Percentiles rank a stretch among this genome's conserved stretches.
These are phyloP conservation scores for Idaea straminata DNA, from an alignment of 2,888 invertebrate genomes.

Conservation along the genomic window DNA sequence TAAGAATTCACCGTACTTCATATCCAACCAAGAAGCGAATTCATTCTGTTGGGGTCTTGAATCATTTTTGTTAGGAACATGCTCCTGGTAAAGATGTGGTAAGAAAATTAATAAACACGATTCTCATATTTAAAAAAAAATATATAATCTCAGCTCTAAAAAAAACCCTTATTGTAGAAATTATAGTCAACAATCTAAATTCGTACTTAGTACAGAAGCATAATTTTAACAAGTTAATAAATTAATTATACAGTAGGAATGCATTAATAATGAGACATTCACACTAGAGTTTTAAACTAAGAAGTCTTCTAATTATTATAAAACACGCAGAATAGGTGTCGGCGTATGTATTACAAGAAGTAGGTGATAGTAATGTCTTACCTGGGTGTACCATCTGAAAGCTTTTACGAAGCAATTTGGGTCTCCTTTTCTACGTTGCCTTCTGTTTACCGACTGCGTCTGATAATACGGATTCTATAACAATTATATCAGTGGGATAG, in stretches of 20 bases:
- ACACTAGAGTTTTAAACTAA: too few species aligned
- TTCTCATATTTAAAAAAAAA: too few species aligned
- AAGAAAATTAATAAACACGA: background rate
- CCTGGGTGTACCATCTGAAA: conserved; percentile 69
- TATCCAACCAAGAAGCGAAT: conserved; percentile 66
- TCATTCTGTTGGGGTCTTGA: conserved; percentile 23
- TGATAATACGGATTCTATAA: conserved; percentile 14
- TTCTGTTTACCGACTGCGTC: conserved; percentile 26
- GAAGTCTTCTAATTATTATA: too few species aligned
- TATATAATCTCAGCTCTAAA: too few species aligned
- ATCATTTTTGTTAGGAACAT: conserved; percentile 19
- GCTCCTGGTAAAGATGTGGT: conserved; percentile 32
- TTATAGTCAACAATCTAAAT: too few species aligned
- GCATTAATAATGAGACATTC: too few species aligned
- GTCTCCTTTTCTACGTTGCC: conserved; percentile 31
- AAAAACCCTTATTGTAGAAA: too few species aligned
- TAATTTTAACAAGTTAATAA: too few species aligned
- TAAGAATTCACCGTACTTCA: conserved; percentile 58
- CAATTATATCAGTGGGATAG: background rate
- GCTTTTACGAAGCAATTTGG: conserved; percentile 65
- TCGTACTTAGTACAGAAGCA: too few species aligned
- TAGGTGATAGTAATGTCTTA: conserved; percentile 24
- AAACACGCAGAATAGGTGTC: background rate
- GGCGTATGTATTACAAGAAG: background rate
- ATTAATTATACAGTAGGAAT: too few species aligned